Base-by-base conservation (phyloP, 2,888 invertebrate genomes). In the Nipponacmea schrenckii region DNA sequence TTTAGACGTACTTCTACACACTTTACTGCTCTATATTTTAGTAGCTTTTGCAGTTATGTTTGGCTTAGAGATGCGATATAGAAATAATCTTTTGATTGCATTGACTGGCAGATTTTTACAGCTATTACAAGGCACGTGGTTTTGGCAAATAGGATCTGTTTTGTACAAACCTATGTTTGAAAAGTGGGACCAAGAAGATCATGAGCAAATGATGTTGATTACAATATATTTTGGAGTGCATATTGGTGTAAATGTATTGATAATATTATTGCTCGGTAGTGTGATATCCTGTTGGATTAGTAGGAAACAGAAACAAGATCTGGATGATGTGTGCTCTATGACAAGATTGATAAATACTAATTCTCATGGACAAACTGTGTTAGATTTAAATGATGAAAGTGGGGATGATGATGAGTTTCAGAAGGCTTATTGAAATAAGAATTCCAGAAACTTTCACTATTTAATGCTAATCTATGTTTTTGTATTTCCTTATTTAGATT, bases 51-150 rank as follows among this genome's bases (percentile, higher is more conserved):
- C 87, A 7, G 39, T 89, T 2, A 79, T 86, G 4, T 74, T 7
- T 17, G 17, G 15, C n/a, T 15, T 7, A 17, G 48, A 48, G n/a
- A 48, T 48, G 48, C 15, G n/a, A 48, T 48, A 17, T 48, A 15
- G n/a, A 48, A 15, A 48, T 48, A 15, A 48, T 48, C 17, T 48
- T 15, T 48, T 48, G 48, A n/a, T n/a, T 17, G 15, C 48, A 15
- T 48, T 48, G 48, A 48, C 48, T 17, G 0, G 5, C 4, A 48
- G 1, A 4, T 48, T 17, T 48, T 15, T 7, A 15, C 15, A 5
- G n/a, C 15, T 48, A n/a, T 5, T 48, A 48, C 91, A 91, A 81
- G 91, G 91, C 17, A 89, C 90, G 2, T 91, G 91, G 91, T 91
- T 91, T 83, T 90, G 87, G 82, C 90, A 90, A 74, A 87, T 91